A percentile compares a stretch with the other conserved stretches of the same genome.
These are phyloP conservation scores for Tinea semifulvella DNA, from an alignment of 2,888 invertebrate genomes.

Conservation along the genomic window DNA sequence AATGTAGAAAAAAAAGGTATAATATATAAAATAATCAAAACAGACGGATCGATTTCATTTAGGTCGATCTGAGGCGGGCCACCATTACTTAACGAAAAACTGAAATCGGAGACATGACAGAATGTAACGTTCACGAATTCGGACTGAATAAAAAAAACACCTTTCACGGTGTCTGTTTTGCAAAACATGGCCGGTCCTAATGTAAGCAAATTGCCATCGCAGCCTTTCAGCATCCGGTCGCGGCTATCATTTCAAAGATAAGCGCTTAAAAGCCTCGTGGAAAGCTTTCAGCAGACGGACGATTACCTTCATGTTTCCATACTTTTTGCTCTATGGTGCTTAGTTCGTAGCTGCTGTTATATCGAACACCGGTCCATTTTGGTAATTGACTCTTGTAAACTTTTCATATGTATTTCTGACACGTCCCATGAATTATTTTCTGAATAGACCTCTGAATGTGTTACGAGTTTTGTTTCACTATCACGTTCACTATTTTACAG, in stretches of 20 bases:
- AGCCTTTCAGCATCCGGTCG: slow-evolving; percentile 60
- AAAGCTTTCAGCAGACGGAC: slow-evolving; percentile 51
- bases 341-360: slow-evolving; percentile 5
- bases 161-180: slow-evolving; percentile 31
- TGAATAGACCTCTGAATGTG: not conserved
- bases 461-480: no score
- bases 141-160: slow-evolving; percentile 23
- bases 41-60: slow-evolving; percentile 5
- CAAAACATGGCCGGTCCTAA: slow-evolving; percentile 53
- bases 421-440: not conserved
- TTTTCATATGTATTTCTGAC: not conserved
- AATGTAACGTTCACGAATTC: slow-evolving; percentile 9
- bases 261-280: slow-evolving; percentile 64
- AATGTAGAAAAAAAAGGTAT: no score
- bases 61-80: not conserved
- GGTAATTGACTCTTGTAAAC: slow-evolving; percentile 12
- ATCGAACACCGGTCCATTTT: slow-evolving; percentile 13
- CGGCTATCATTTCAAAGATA: slow-evolving; percentile 64
- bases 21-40: not conserved
- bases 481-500: no score
- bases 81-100: slow-evolving; percentile 10
- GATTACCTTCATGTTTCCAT: slow-evolving; percentile 12
- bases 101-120: slow-evolving; percentile 4
- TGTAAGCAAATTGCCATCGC: slow-evolving; percentile 65
- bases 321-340: slow-evolving; percentile 13